Evolutionary conservation across 2,888 invertebrate genomes (phyloP), one percentile per base, ranked within the genome.

Genomic region (Anthoptus insignis): DNA sequence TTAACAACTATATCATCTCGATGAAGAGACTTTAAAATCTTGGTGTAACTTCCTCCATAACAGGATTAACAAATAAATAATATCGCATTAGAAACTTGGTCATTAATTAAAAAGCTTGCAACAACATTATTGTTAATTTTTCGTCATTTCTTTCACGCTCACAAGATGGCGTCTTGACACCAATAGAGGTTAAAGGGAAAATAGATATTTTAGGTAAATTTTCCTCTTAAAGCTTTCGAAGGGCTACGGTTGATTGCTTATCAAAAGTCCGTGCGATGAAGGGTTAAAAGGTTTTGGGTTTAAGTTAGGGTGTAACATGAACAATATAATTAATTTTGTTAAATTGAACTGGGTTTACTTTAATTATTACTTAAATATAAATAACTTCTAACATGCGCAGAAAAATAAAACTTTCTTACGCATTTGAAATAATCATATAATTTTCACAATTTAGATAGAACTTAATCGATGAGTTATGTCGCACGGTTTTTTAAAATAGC

Each of bases 241-340:
- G 80, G 83, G 84, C 83, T 81, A 82, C 80, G 81, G 78, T 76
- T 80, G 72, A 80, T 77, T 81, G 86, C 85, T 86, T 80, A 75
- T 77, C 75, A 69, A 66, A 75, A 57, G 53, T 54, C 47, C 59
- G 66, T 59, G 60, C 64, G 59, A 65, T 50, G 45, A 49, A 45
- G 11, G 42, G 42, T 19, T 42, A 19, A 42, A 8, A 11, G 11
- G 42, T 42, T 42, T 42, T 3, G 19, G 47, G 13, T 47, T 47
- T 24, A 13, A 24, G 47, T 24, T 47, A 24, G 21, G 24, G 21
- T 7, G 22, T 47, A 24, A 24, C 47, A 22, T 24, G 49, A 8
- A n/a, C 7, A 47, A 16, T 47, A 22, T 19, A n/a, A n/a, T n/a
- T 16, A 16, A 16, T 2, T 39, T 42, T 42, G 3, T 13, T 42